Percentiles rank a stretch among this genome's conserved stretches.
Conservation (phyloP, 2,888 invertebrate genomes). For the Eupithecia subumbrata region DNA sequence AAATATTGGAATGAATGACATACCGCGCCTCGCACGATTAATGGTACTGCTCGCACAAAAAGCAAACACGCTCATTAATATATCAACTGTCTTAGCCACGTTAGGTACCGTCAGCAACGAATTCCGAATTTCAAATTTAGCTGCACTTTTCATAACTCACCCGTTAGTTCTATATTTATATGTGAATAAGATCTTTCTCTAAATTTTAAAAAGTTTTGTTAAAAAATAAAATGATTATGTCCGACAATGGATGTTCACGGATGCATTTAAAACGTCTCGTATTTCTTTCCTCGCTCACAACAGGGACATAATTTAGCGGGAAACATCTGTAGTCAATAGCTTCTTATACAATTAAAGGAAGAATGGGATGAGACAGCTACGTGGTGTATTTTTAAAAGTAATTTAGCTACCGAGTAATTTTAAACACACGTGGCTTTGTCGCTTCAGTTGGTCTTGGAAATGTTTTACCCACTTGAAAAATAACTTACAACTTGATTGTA, state of each 20-base stretch:
- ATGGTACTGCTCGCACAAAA: conserved; percentile 79
- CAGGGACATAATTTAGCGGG: conserved; percentile 70
- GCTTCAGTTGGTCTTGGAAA: conserved; percentile 19
- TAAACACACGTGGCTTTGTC: conserved; percentile 49
- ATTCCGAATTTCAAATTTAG: conserved; percentile 51
- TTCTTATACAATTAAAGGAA: conserved; percentile 79
- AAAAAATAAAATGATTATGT: conserved; percentile 48
- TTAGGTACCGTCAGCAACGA: conserved; percentile 69
- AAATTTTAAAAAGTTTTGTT: conserved; percentile 6
- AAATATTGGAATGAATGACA: conserved; percentile 85
- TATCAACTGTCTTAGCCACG: conserved; percentile 81
- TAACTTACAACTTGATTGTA: neutral
- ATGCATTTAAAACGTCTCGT: conserved; percentile 69
- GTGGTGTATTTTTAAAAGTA: conserved; percentile 75
- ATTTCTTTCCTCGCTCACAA: conserved; percentile 75
- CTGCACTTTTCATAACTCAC: conserved; percentile 61
- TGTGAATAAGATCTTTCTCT: conserved; percentile 3
- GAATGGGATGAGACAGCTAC: conserved; percentile 69
- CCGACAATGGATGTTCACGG: conserved; percentile 63
- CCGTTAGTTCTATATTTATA: conserved; percentile 48
- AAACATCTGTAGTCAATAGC: conserved; percentile 82
- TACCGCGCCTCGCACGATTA: conserved; percentile 82
- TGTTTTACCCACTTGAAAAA: neutral
- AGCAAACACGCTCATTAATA: conserved; percentile 82
- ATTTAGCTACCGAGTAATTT: conserved; percentile 65